Percentiles rank a stretch among this genome's conserved stretches.
Evolutionary conservation across 2,113 vertebrate genomes (phyloP).

Genomic region (Opisthocomus hoazin): DNA sequence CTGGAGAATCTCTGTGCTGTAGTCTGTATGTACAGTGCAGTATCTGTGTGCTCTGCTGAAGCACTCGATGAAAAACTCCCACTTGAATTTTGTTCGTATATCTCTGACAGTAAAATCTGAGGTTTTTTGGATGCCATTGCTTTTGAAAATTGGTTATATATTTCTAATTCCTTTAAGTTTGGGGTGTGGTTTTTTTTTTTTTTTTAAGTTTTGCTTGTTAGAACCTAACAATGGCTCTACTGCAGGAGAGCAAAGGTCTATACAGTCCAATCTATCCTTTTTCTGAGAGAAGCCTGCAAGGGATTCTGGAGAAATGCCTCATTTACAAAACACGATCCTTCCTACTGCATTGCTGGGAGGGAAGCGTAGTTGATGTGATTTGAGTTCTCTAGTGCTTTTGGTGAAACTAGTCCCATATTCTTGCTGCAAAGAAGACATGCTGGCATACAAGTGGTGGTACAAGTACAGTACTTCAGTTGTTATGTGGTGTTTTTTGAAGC

Average conservation of each 20-base stretch:
- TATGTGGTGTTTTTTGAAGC: background rate
- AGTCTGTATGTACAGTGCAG: background rate
- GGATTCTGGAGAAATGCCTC: background rate
- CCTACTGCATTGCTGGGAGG: background rate
- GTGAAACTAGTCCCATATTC: background rate
- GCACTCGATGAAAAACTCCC: background rate
- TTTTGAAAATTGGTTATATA: background rate
- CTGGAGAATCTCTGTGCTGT: background rate
- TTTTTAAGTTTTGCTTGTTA: background rate
- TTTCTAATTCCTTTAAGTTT: background rate
- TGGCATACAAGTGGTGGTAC: background rate
- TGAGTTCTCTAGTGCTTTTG: background rate
- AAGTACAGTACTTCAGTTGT: background rate
- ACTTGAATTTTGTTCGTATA: background rate
- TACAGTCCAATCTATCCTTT: background rate
- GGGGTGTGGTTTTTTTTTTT: too few species aligned
- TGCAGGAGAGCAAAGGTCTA: background rate
- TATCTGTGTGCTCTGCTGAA: background rate
- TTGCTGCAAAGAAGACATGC: background rate
- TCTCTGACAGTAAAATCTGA: background rate
- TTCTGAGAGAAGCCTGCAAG: background rate
- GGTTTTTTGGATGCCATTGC: rapidly evolving
- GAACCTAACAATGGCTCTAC: background rate
- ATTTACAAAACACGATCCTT: background rate
- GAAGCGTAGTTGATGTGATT: background rate